Conservation (phyloP, 2,888 invertebrate genomes). For the Sminthurides aquaticus region DNA sequence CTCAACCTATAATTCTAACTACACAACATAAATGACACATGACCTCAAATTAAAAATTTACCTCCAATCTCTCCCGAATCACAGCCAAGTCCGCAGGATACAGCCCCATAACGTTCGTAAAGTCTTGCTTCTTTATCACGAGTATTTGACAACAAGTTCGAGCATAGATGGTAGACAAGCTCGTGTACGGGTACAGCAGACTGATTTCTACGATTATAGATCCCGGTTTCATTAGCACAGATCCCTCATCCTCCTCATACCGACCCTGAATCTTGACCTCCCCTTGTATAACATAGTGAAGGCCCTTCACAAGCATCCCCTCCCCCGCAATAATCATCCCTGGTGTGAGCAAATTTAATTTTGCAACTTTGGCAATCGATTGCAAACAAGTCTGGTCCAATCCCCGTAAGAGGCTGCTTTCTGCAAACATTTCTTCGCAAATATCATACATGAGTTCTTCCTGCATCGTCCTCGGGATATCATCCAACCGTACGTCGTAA, state of each 20-base stretch:
- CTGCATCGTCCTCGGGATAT: constrained; percentile 26
- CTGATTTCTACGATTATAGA: constrained; percentile 35
- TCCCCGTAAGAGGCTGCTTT: constrained; percentile 26
- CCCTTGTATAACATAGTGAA: constrained; percentile 36
- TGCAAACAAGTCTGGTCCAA: constrained; percentile 28
- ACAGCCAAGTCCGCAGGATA: constrained; percentile 21
- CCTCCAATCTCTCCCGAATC: constrained; percentile 23
- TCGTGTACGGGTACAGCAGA: constrained; percentile 30
- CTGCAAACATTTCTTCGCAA: constrained; percentile 36
- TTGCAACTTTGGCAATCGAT: constrained; percentile 24
- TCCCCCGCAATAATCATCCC: constrained; percentile 23
- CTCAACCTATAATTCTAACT: too few relatives aligned
- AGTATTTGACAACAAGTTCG: constrained; percentile 30
- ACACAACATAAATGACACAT: too few relatives aligned
- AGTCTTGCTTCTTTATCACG: constrained; percentile 28
- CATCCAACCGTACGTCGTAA: constrained; percentile 17
- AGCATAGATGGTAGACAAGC: constrained; percentile 28
- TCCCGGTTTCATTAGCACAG: constrained; percentile 30
- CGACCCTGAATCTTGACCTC: constrained; percentile 25
- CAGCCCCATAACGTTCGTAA: constrained; percentile 26
- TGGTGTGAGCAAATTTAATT: constrained; percentile 21
- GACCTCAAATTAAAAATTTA: too few relatives aligned
- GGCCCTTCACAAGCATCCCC: constrained; percentile 24
- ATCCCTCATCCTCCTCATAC: constrained; percentile 18
- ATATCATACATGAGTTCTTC: constrained; percentile 31